These are phyloP conservation scores for Myrmecophaga tridactyla DNA, from an alignment of 2,113 vertebrate genomes.

Conservation along the genomic window DNA sequence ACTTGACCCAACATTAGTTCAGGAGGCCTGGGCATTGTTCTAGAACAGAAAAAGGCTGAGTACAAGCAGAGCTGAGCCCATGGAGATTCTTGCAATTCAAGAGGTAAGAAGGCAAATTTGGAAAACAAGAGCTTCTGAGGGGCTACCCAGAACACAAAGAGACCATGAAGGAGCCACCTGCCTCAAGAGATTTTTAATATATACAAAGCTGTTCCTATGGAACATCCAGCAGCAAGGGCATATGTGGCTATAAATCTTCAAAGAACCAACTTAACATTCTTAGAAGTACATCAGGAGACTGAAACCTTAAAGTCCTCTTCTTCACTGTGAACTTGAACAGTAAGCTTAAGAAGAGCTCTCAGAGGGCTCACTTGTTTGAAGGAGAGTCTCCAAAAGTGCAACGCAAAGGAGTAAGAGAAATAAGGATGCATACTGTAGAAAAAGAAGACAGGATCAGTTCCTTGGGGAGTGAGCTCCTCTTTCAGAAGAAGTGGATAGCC, in stretches of 20 bases:
- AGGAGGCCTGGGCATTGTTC: neutral
- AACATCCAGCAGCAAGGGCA: conserved; percentile 52
- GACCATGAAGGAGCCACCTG: neutral
- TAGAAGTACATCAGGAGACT: conserved; percentile 31
- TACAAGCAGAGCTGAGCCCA: neutral
- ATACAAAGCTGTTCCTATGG: neutral
- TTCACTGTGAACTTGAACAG: conserved; percentile 59
- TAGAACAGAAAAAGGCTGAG: neutral
- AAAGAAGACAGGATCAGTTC: neutral
- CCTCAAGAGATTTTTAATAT: neutral
- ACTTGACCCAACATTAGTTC: neutral
- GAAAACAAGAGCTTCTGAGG: neutral
- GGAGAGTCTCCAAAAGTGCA: conserved; percentile 26
- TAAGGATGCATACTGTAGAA: neutral
- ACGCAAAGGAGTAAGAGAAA: neutral
- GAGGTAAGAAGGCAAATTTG: neutral
- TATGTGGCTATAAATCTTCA: conserved; percentile 9
- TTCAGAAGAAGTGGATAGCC: neutral
- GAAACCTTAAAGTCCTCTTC: conserved; percentile 5
- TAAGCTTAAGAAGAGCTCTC: conserved; percentile 33
- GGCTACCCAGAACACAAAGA: neutral
- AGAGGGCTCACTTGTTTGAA: conserved; percentile 34
- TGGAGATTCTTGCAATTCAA: neutral
- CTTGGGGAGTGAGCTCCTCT: neutral
- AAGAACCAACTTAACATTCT: conserved; percentile 19